phyloP scores from a whole-genome alignment of 2,797 vertebrate genomes.

The Chaetophractus vellerosus region DNA sequence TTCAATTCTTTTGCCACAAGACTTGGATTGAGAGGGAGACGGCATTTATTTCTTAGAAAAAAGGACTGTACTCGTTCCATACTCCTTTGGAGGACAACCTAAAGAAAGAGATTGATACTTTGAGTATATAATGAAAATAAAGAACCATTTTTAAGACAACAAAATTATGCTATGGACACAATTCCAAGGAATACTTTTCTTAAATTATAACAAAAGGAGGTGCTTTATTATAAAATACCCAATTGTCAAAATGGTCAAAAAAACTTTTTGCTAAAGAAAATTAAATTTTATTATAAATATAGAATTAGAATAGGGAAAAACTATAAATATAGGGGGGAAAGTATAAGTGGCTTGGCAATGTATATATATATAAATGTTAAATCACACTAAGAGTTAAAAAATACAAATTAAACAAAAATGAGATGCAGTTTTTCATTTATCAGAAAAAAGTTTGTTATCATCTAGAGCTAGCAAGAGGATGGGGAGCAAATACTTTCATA shows the following conservation, averaged over 20 bases:
- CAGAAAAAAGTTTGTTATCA: constrained; percentile 42
- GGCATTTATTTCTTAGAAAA: constrained; percentile 95
- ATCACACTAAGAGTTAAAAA: neutral
- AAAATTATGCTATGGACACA: constrained; percentile 20
- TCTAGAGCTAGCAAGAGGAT: neutral
- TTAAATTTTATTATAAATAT: constrained; percentile 59
- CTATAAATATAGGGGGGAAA: neutral
- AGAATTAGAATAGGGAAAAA: constrained; percentile 37
- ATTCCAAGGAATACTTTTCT: neutral
- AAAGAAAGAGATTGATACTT: constrained; percentile 64
- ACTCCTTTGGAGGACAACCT: constrained; percentile 95
- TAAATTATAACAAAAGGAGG: neutral
- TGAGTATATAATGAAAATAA: constrained; percentile 67
- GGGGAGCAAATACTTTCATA: constrained; percentile 11
- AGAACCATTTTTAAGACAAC: constrained; percentile 51
- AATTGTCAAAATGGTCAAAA: constrained; percentile 33
- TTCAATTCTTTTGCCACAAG: constrained; percentile 96
- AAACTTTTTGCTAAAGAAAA: neutral
- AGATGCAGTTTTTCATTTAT: constrained; percentile 15
- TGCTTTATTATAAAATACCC: constrained; percentile 38
- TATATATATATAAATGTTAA: neutral
- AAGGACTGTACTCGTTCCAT: constrained; percentile 96
- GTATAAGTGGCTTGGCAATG: neutral
- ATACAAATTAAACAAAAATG: constrained; percentile 27
- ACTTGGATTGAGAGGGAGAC: constrained; percentile 96